These are phyloP conservation scores for Notospermus geniculatus DNA, from an alignment of 1,140 invertebrate species.

Conservation along the genomic window DNA sequence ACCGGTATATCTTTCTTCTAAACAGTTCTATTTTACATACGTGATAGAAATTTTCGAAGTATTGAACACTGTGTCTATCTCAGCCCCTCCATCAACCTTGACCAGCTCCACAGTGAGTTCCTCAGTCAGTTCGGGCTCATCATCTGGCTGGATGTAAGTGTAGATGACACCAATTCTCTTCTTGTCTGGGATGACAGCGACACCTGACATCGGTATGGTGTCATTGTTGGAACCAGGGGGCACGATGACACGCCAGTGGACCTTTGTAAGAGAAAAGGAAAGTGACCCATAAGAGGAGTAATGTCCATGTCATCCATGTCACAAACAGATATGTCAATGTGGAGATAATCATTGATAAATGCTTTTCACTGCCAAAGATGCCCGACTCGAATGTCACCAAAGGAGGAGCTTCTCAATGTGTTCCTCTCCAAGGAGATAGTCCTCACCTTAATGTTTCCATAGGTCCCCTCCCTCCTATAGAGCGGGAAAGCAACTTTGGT, in stretches of 20 bases:
- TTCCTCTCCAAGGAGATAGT: too few relatives aligned
- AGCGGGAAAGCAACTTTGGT: constrained; percentile 32
- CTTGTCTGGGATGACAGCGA: constrained; percentile 29
- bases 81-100: constrained; percentile 43
- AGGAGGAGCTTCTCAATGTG: too few relatives aligned
- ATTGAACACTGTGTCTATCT: constrained; percentile 34
- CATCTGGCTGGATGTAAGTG: constrained; percentile 41
- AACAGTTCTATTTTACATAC: constrained; percentile 23
- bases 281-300: neutral
- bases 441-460: constrained; percentile 37
- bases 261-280: constrained; percentile 21
- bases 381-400: too few relatives aligned
- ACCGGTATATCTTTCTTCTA: too few relatives aligned
- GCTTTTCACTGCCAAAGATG: too few relatives aligned
- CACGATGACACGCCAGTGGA: constrained; percentile 42
- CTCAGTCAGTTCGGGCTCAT: constrained; percentile 45
- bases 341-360: too few relatives aligned
- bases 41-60: constrained; percentile 39
- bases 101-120: constrained; percentile 33
- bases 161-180: constrained; percentile 31
- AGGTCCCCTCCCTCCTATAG: constrained; percentile 30
- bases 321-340: neutral
- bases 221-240: constrained; percentile 26
- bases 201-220: constrained; percentile 37
- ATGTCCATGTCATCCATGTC: neutral